Evolutionary conservation across 2,113 vertebrate genomes (phyloP), one percentile per base, ranked within the genome.

Genomic region (Corydoras sp.): DNA sequence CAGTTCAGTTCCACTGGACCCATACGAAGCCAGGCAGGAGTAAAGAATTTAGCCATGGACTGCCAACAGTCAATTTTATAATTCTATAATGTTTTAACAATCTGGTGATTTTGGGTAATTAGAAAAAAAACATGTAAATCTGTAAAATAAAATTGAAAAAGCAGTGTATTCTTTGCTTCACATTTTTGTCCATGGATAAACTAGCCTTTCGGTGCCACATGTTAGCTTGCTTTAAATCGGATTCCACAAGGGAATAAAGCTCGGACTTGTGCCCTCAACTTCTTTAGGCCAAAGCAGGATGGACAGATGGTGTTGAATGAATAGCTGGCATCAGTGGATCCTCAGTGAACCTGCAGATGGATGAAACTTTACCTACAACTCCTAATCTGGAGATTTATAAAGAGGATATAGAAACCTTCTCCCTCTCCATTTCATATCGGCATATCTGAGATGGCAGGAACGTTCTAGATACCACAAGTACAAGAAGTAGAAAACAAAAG

Each of bases 291-390:
- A 71, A 71, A 56, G 15, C 35, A 35, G 18, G 63, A 75, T 73
- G 43, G 15, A 65, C 14, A 32, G 65, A 50, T 64, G 62, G 15
- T 71, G 30, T 72, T 72, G 69, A 62, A 54, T 84, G 76, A 83
- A 83, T 83, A 80, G 65, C 78, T 87, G 84, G 82, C 83, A 85
- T 58, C 48, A 58, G 55, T 5, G 50, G 32, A 48, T 60, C 53
- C 58, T 11, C 65, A 68, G 18, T 24, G 18, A 24, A 24, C 18
- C 18, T 24, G 18, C 18, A 75, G 58, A 72, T 30, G 65, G 75
- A 63, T 84, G 87, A 86, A 88, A 90, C 75, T 63, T 78, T 81
- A 88, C 84, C 81, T 79, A 68, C 56, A 53, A 56, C 76, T 82
- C 81, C 79, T 82, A 76, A 84, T 83, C 81, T 76, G 72, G 30